phyloP scores from a whole-genome alignment of 2,888 invertebrate genomes.

The Sminthurides aquaticus region DNA sequence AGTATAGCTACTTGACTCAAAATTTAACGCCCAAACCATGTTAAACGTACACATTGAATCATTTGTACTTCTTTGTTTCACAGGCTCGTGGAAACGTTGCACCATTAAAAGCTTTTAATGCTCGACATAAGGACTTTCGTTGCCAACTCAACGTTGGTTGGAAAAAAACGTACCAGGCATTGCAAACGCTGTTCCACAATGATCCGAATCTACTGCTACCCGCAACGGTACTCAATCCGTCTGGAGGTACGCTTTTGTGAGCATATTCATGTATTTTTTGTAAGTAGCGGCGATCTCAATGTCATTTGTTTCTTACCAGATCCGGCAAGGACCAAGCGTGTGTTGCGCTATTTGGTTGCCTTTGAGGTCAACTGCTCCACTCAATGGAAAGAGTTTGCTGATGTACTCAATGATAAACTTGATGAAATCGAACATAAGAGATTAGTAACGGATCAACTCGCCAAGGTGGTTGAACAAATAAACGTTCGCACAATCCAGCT shows the following conservation, averaged over 20 bases:
- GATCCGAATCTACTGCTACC: constrained; percentile 5
- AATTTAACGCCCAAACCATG: no score
- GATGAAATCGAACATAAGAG: background rate
- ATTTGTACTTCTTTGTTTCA: no score
- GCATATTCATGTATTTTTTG: no score
- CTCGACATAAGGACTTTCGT: no score
- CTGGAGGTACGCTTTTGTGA: constrained; percentile 8
- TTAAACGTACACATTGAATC: no score
- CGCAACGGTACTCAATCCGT: constrained; percentile 2
- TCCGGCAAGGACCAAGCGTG: background rate
- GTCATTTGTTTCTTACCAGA: background rate
- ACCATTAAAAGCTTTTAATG: no score
- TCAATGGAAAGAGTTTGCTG: background rate
- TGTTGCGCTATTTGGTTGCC: constrained; percentile 2
- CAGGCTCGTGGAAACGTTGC: no score
- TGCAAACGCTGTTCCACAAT: background rate
- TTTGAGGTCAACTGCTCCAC: background rate
- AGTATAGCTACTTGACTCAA: no score
- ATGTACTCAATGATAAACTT: background rate
- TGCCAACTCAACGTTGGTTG: no score
- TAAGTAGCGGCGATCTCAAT: background rate
- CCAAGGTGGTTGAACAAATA: background rate
- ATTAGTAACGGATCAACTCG: background rate
- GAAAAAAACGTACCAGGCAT: background rate
- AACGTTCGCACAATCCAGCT: background rate